A percentile compares a stretch with the other conserved stretches of the same genome.
phyloP scores from a whole-genome alignment of 2,888 invertebrate genomes.

The Leptopilina myrica region DNA sequence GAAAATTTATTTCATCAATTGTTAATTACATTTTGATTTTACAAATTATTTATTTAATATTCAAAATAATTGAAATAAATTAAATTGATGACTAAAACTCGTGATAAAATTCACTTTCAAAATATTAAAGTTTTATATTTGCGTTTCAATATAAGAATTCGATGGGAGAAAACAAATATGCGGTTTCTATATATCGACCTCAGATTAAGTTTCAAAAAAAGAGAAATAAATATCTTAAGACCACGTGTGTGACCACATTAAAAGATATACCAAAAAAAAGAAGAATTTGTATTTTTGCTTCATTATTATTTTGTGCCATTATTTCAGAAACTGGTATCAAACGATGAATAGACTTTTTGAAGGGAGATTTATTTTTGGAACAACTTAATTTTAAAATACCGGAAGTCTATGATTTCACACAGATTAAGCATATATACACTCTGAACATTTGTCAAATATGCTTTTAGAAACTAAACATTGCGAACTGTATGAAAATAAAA shows the following conservation, averaged over 20 bases:
- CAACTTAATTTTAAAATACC: not conserved
- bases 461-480: no score
- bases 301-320: not conserved
- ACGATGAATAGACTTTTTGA: constrained; percentile 10
- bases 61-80: not conserved
- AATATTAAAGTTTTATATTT: not conserved
- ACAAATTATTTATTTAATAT: not conserved
- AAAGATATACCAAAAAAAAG: constrained; percentile 22
- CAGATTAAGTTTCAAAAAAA: constrained; percentile 28
- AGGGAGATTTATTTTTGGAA: constrained; percentile 11
- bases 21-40: no score
- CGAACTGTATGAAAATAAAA: no score
- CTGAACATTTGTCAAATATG: no score
- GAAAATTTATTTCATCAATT: no score
- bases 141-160: not conserved
- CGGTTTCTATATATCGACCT: constrained; percentile 30
- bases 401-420: not conserved
- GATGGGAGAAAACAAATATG: constrained; percentile 4
- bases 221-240: constrained; percentile 18
- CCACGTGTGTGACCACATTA: constrained; percentile 27
- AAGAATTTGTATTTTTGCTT: not conserved
- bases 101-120: no score
- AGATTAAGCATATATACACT: not conserved
- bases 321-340: constrained; percentile 1
- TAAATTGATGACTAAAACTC: not conserved